These are phyloP conservation scores for Priocnemis perturbator DNA, from an alignment of 2,888 invertebrate genomes.

Conservation along the genomic window DNA sequence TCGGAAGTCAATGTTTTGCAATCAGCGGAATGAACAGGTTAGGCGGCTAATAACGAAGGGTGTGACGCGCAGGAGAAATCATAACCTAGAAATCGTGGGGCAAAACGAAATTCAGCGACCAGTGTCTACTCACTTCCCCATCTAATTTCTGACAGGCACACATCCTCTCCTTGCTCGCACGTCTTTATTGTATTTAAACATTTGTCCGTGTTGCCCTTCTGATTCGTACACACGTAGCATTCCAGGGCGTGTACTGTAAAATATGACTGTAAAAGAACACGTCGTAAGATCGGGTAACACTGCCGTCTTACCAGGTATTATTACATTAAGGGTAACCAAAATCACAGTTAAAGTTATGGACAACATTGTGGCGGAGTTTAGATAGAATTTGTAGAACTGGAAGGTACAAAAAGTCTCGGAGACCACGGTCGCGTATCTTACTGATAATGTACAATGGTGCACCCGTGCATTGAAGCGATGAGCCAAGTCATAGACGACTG, in stretches of 20 bases:
- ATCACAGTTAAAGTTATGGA: too few relatives aligned
- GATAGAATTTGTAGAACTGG: too few relatives aligned
- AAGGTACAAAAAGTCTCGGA: too few relatives aligned
- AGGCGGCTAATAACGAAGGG: neutral
- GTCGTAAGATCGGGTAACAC: neutral
- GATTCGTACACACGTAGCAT: slow-evolving; percentile 96
- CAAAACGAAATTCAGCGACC: too few relatives aligned
- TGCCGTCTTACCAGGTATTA: neutral
- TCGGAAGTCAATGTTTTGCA: too few relatives aligned
- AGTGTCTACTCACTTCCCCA: slow-evolving; percentile 87
- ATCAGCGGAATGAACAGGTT: too few relatives aligned
- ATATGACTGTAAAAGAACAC: slow-evolving; percentile 8
- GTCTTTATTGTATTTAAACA: slow-evolving; percentile 94
- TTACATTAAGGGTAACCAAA: slow-evolving; percentile 4
- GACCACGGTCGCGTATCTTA: too few relatives aligned
- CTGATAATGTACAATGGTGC: too few relatives aligned
- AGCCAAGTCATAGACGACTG: too few relatives aligned
- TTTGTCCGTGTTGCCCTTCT: slow-evolving; percentile 94
- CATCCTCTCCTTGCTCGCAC: slow-evolving; percentile 91
- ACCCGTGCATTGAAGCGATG: too few relatives aligned
- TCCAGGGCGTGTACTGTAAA: slow-evolving; percentile 83
- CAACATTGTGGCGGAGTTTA: too few relatives aligned
- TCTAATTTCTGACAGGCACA: slow-evolving; percentile 91
- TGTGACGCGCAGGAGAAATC: neutral
- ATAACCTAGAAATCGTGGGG: slow-evolving; percentile 38